Conservation (phyloP, 2,888 invertebrate genomes). For the Philereme vetulata region DNA sequence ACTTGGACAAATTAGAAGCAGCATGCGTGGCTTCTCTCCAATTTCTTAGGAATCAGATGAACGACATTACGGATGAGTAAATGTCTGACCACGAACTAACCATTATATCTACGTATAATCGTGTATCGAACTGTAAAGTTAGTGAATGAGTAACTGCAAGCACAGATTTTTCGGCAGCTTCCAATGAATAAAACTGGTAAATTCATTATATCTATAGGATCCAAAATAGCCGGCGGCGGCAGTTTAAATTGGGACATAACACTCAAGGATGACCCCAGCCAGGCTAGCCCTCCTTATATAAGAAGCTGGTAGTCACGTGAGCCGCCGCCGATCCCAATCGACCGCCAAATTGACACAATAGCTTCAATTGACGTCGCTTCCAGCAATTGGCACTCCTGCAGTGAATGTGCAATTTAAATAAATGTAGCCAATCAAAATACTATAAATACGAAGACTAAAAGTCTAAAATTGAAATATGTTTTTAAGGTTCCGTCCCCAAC, state of each 20-base stretch:
- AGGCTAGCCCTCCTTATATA: not conserved
- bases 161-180: too few species aligned
- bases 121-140: too few species aligned
- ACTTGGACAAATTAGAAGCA: not conserved
- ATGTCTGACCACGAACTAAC: too few species aligned
- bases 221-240: not conserved
- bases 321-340: conserved; percentile 3
- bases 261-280: not conserved
- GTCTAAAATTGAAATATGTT: too few species aligned
- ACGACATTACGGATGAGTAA: not conserved
- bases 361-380: conserved; percentile 25
- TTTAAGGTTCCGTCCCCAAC: too few species aligned
- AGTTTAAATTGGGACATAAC: not conserved
- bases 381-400: conserved; percentile 29
- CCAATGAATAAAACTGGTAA: too few species aligned
- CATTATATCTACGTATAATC: too few species aligned
- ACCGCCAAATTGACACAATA: conserved; percentile 16
- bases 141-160: too few species aligned
- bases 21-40: not conserved
- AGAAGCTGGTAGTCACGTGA: not conserved
- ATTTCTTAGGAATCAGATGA: not conserved
- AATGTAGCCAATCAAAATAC: conserved; percentile 19
- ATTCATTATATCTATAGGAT: too few species aligned
- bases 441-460: conserved; percentile 10
- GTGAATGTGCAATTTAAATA: conserved; percentile 24